phyloP scores from a whole-genome alignment of 1,140 invertebrate genomes.

The Paraescarpia echinospica region DNA sequence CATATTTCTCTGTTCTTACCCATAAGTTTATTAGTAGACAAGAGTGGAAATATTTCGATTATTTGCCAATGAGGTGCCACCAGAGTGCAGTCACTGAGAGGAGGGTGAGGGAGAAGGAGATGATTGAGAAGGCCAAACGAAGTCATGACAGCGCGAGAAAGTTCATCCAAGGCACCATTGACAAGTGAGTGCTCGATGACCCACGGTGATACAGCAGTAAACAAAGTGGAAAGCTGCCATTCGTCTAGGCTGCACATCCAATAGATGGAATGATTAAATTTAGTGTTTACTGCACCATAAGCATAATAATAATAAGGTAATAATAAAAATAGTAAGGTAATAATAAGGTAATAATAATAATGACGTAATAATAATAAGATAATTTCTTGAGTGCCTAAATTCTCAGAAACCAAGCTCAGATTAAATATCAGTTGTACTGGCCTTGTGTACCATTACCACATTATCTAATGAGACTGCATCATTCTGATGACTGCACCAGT shows the following conservation, averaged over 20 bases:
- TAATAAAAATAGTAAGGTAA: too few relatives aligned
- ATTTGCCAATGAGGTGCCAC: background rate
- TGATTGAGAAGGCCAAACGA: conserved; percentile 42
- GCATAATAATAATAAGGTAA: too few relatives aligned
- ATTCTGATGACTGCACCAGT: background rate
- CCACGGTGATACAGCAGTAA: too few relatives aligned
- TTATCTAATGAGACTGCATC: background rate
- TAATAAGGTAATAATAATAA: too few relatives aligned
- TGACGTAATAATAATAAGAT: too few relatives aligned
- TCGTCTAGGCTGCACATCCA: background rate
- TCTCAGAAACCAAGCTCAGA: too few relatives aligned
- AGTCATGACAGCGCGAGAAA: conserved; percentile 46
- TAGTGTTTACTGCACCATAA: background rate
- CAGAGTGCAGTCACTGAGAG: background rate
- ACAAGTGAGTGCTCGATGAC: conserved; percentile 42
- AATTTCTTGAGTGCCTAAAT: too few relatives aligned
- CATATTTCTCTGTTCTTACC: background rate
- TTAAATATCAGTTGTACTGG: background rate
- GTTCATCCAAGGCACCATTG: conserved; percentile 49
- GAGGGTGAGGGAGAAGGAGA: conserved; percentile 5
- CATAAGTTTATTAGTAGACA: too few relatives aligned
- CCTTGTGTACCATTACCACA: background rate
- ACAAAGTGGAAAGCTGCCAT: background rate
- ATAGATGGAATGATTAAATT: background rate
- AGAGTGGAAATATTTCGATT: too few relatives aligned